Base-by-base conservation (phyloP, 2,888 invertebrate species). In the Hydrotaea diabolus region DNA sequence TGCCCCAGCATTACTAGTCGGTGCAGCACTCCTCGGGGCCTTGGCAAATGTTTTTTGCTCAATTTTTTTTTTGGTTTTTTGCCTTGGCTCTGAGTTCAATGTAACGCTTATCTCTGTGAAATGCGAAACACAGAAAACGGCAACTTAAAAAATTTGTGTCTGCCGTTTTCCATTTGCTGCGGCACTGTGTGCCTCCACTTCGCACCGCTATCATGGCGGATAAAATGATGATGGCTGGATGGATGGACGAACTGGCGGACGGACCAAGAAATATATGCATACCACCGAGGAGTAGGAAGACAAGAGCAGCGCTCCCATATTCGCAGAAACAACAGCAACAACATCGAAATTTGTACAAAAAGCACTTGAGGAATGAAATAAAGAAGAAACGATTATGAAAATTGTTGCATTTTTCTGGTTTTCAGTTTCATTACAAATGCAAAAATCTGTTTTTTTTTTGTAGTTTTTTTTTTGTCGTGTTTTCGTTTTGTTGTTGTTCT, bases 361-460 rank as follows among this genome's bases (percentile, higher is more conserved):
- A 77, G 72, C 75, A 72, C 39, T 77, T 72, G 64, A 64, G 81
- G 72, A 84, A 84, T 78, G 71, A 81, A 84, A 84, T 84, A 81
- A 84, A 76, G 78, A 75, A 76, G 84, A 81, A 84, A 79, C 81
- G 81, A 81, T 87, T 85, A 86, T 77, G 83, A 86, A 89, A 90
- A 90, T 89, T 88, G 88, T 89, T 88, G 88, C 88, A 89, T 89
- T 90, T 90, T 89, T 90, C 90, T 90, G 90, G 90, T 90, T 90
- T 90, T 90, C 88, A 87, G 89, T 90, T 91, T 89, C 90, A 91
- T 91, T 91, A 90, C 90, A 89, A 91, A 91, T 91, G 90, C 91
- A 91, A 90, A 90, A 90, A 89, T 90, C 4, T 62, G 49, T 19
- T 64, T 39, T 62, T 36, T 26, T 64, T 36, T 0, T 66, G 2